Evolutionary conservation across 1,140 invertebrate genomes (phyloP), one percentile per base, ranked within the genome.

Genomic region (Heliconius melpomene): DNA sequence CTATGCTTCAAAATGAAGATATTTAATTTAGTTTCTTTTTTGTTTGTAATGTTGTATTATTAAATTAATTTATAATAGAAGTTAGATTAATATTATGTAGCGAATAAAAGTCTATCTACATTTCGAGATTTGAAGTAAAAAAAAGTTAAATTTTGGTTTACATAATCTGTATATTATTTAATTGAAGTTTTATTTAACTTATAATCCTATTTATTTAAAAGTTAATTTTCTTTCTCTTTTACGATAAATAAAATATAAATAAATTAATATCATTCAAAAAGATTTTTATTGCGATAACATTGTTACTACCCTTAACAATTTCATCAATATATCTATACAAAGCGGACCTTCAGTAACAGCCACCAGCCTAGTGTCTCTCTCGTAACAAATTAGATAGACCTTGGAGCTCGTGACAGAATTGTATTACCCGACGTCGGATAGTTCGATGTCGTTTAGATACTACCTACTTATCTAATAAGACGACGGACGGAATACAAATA

Each of bases 331-430:
- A n/a, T 54, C 18, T n/a, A 54, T 9, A 20, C 7, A 54, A 18
- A 54, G 20, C 20, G 20, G 20, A 16, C 3, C 3, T 46, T 46
- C 3, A 5, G 40, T 46, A 46, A 46, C 40, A 46, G 40, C 40
- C 13, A n/a, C 52, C 20, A 60, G 13, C 11, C 60, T 29, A 54
- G 73, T 26, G 38, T 50, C 73, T 52, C 18, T 74, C 38, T 52
- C 46, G 73, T 52, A 52, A 74, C 50, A 74, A 74, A 74, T 74
- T 74, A 74, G 73, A 74, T 29, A 52, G 73, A 29, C 73, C 26
- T 74, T 74, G 73, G 50, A 74, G 73, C 46, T 54, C 73, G 73
- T 74, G 73, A 74, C 73, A 36, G 73, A 74, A 74, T 74, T 74
- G 73, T 74, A 74, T 74, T 74, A 74, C 23, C 50, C 9, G 73